A percentile compares a stretch with the other conserved stretches of the same genome.
Evolutionary conservation across 92 coral and sea anemone species (phyloP).

Genomic region (Phymanthus crucifer): DNA sequence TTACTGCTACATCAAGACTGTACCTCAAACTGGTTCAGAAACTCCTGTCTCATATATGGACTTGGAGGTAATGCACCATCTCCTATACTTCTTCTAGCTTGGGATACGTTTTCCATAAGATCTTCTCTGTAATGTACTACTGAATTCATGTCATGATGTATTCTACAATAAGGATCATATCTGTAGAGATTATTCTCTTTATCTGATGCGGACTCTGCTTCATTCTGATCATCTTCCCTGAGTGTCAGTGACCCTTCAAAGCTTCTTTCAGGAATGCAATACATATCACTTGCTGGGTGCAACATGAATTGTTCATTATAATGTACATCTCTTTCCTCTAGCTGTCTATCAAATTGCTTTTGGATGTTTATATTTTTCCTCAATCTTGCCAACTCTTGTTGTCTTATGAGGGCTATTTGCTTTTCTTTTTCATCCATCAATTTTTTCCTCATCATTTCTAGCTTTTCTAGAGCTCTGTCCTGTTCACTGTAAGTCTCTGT

Average conservation of each 20-base stretch:
- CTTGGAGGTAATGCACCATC: conserved; percentile 1
- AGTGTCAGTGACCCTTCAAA: conserved; percentile 17
- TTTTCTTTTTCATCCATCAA: conserved; percentile 70
- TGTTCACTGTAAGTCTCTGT: conserved; percentile 27
- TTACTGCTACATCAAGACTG: neutral
- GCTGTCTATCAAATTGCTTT: conserved; percentile 3
- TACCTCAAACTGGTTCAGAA: conserved; percentile 41
- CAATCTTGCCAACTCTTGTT: conserved; percentile 71
- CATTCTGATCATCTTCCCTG: conserved; percentile 23
- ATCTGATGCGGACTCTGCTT: conserved; percentile 66
- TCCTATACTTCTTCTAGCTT: neutral
- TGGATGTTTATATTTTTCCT: conserved; percentile 36
- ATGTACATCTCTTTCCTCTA: neutral
- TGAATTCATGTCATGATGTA: neutral
- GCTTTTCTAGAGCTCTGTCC: conserved; percentile 55
- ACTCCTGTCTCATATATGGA: conserved; percentile 33
- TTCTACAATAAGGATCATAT: neutral
- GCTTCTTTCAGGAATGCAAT: conserved; percentile 64
- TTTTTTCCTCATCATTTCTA: conserved; percentile 64
- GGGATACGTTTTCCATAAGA: neutral
- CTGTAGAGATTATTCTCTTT: conserved; percentile 52
- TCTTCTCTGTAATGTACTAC: neutral
- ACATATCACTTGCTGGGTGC: conserved; percentile 65
- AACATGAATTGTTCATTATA: conserved; percentile 9
- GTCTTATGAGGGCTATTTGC: conserved; percentile 53